Conservation (phyloP, 2,797 vertebrate species). For the Vipera ursinii region DNA sequence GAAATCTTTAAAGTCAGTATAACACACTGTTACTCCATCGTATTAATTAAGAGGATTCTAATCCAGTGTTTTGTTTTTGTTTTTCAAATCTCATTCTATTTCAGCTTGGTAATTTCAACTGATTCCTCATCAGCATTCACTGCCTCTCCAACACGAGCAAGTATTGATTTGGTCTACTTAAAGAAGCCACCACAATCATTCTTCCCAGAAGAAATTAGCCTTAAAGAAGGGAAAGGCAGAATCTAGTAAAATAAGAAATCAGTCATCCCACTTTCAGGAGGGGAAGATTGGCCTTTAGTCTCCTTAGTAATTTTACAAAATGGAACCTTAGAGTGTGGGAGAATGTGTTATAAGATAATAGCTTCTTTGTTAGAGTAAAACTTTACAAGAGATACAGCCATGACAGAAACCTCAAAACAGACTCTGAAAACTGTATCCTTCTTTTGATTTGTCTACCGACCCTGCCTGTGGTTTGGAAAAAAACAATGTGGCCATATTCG, state of each 20-base stretch:
- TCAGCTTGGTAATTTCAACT: background rate
- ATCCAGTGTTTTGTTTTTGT: background rate
- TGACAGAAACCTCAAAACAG: background rate
- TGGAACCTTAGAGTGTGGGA: background rate
- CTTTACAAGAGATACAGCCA: too few species aligned
- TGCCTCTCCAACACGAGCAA: background rate
- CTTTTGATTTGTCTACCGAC: background rate
- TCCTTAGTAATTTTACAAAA: background rate
- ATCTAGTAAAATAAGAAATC: slow-evolving; percentile 8
- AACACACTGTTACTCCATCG: background rate
- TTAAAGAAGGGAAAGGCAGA: background rate
- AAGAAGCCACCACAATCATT: background rate
- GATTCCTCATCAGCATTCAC: slow-evolving; percentile 15
- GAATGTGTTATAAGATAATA: background rate
- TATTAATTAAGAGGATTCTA: slow-evolving; percentile 5
- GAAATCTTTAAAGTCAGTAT: slow-evolving; percentile 7
- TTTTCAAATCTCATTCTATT: background rate
- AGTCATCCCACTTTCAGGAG: background rate
- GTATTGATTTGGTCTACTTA: slow-evolving; percentile 13
- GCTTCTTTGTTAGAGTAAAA: background rate
- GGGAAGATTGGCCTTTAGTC: background rate
- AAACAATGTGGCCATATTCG: background rate
- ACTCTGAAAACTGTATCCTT: background rate
- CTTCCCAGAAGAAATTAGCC: background rate
- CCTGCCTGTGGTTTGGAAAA: background rate